These are phyloP conservation scores for Callocephalon fimbriatum DNA, from an alignment of 2,113 vertebrate species.

Conservation along the genomic window DNA sequence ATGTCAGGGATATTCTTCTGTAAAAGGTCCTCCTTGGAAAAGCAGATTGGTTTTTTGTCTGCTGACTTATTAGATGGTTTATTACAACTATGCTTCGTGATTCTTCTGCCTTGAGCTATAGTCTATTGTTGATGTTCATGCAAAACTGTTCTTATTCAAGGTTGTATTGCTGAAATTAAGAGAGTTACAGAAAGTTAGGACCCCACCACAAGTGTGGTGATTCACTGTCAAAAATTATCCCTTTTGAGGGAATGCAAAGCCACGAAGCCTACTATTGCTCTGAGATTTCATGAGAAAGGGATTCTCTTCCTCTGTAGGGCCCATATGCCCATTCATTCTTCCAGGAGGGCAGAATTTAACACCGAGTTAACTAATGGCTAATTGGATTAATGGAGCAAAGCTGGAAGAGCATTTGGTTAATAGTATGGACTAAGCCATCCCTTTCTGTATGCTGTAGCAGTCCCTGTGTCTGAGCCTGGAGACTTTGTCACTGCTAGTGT, in stretches of 20 bases:
- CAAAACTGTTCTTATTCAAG: not conserved
- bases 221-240: not conserved
- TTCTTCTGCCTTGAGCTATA: not conserved
- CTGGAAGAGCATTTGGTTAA: not conserved
- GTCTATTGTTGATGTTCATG: not conserved
- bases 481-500: not conserved
- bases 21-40: not conserved
- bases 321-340: not conserved
- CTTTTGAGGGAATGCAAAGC: not conserved
- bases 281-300: not conserved
- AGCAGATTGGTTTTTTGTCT: not conserved
- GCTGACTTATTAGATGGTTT: not conserved
- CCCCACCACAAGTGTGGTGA: not conserved
- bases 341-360: not conserved
- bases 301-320: not conserved
- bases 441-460: not conserved
- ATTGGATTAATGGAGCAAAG: not conserved
- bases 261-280: accelerated
- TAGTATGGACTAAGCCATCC: not conserved
- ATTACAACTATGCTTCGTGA: not conserved
- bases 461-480: not conserved
- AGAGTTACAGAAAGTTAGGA: not conserved
- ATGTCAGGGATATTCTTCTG: not conserved
- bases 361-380: not conserved
- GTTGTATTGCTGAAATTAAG: not conserved